A percentile compares a stretch with the other conserved stretches of the same genome.
Conservation (phyloP, 1,140 invertebrate genomes). For the Pararge aegeria region DNA sequence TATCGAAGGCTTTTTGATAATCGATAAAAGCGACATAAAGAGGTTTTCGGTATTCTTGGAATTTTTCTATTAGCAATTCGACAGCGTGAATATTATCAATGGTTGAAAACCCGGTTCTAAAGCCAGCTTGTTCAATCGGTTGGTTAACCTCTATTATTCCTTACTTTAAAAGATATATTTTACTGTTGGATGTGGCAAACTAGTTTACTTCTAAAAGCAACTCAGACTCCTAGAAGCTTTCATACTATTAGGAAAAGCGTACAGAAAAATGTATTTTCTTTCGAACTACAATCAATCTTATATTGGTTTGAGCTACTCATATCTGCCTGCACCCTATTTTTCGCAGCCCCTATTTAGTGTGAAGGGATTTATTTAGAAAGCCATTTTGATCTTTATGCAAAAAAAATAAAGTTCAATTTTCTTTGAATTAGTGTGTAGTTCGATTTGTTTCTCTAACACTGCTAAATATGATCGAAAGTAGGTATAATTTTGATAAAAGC, state of each 20-base stretch:
- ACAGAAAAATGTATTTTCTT: conserved; percentile 3
- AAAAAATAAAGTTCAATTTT: not conserved
- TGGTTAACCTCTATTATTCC: too few relatives aligned
- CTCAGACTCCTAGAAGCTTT: not conserved
- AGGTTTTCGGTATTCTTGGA: too few relatives aligned
- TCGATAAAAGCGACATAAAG: too few relatives aligned
- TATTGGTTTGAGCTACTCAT: conserved; percentile 24
- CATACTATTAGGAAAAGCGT: not conserved
- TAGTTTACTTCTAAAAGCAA: too few relatives aligned
- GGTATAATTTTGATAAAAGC: conserved; percentile 5
- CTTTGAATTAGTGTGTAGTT: not conserved
- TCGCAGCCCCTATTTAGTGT: conserved; percentile 23
- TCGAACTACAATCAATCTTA: conserved; percentile 15
- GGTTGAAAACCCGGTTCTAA: too few relatives aligned
- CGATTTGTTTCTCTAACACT: conserved; percentile 21
- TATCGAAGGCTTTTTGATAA: too few relatives aligned
- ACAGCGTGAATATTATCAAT: too few relatives aligned
- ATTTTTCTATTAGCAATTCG: too few relatives aligned
- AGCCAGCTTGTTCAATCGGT: too few relatives aligned
- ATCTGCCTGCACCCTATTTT: conserved; percentile 33
- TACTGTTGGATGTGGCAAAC: too few relatives aligned
- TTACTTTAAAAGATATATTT: too few relatives aligned
- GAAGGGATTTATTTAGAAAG: not conserved
- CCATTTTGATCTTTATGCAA: not conserved
- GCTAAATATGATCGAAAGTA: conserved; percentile 24